phyloP scores from a whole-genome alignment of 2,797 vertebrate species.

The Eulemur mongoz region DNA sequence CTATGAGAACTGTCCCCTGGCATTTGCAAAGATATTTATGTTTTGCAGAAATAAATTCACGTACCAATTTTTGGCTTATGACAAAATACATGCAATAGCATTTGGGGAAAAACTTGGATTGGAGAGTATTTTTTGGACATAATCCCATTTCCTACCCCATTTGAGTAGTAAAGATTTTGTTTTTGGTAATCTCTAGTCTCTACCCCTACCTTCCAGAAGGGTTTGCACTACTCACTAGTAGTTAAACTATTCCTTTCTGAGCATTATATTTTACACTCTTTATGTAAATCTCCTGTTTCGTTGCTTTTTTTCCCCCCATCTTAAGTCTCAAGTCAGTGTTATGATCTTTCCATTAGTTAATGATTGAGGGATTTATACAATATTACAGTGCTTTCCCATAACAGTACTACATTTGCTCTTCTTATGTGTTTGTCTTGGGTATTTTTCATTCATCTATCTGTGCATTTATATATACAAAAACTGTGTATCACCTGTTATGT shows the following conservation, averaged over 20 bases:
- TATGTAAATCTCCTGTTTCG: constrained; percentile 22
- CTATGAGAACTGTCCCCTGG: background rate
- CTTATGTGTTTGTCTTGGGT: background rate
- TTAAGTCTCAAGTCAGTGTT: constrained; percentile 33
- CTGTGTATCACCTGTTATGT: background rate
- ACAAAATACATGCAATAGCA: background rate
- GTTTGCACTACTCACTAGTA: background rate
- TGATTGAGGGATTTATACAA: background rate
- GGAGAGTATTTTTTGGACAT: background rate
- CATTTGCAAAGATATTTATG: background rate
- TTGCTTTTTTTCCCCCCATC: background rate
- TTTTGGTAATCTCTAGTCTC: background rate
- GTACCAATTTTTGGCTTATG: background rate
- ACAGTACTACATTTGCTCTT: rapidly evolving
- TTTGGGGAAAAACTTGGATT: too few species aligned
- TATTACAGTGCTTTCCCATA: background rate
- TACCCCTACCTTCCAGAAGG: background rate
- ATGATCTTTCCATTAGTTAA: background rate
- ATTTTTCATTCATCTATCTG: background rate
- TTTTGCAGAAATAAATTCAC: background rate
- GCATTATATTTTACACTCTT: background rate
- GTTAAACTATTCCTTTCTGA: background rate
- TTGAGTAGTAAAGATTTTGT: background rate
- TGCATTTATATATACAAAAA: background rate
- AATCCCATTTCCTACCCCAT: background rate